Evolutionary conservation across 64 coral and sea anemone species (phyloP), one percentile per base, ranked within the genome.

Genomic region (Montipora cactus): DNA sequence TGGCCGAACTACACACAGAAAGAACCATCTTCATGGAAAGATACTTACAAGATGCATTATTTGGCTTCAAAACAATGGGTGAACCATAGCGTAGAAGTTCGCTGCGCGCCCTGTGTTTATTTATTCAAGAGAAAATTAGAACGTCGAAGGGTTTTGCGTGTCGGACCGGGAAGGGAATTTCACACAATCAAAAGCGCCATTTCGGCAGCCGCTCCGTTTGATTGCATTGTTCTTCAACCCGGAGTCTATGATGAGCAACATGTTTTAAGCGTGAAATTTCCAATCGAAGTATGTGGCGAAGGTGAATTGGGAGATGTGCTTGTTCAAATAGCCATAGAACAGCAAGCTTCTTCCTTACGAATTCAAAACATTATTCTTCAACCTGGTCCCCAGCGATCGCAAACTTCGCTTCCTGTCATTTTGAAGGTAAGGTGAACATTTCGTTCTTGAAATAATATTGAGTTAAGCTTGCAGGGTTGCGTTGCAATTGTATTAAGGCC

Each of bases 51-150:
- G 45, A 78, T 76, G 2, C 95, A 96, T 70, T 80, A 96, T 87
- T 78, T 99, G 74, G 95, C 98, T 70, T 96, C 98, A 55, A 96
- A 94, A 77, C 92, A 99, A 68, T 99, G 98, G 98, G 81, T 99
- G 18, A 96, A 96, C 51, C 92, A 89, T 16, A 96, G 89, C 73
- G 87, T 92, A 5, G 98, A 99, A n/a, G 93, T 94, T 9, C 67
- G 85, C 18, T 96, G 92, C 89, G 93, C 95, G 28, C 95, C 89
- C 44, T 96, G 88, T 74, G 89, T 92, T 12, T 86, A 89, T 83
- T 81, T 89, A 22, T 94, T 96, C 67, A 85, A 88, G 53, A 73
- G 89, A 73, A 87, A 80, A 46, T 89, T 90, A 64, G 92, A 98
- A 78, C 94, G 80, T 11, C 80, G 89, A 87, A 75, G 89, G 74